Evolutionary conservation across 2,888 invertebrate genomes (phyloP), one percentile per base, ranked within the genome.

Genomic region (Drosophila macrospina): DNA sequence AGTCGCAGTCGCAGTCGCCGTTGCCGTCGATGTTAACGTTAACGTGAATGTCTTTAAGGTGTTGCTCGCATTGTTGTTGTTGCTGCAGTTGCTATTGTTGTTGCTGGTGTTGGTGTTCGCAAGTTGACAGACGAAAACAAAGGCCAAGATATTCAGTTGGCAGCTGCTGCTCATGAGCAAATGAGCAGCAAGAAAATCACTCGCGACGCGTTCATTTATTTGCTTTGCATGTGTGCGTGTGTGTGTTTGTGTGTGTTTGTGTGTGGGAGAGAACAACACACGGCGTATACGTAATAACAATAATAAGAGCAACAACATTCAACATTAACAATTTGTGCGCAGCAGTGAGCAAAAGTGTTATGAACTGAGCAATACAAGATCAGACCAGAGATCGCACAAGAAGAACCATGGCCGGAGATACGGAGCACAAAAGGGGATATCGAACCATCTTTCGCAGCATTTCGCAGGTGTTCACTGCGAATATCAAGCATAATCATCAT

Each of bases 401-500:
- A 13, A 45, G 1, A 55, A 41, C 10, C 62, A 88, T 89, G 74
- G 75, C 80, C 20, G 78, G 86, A 39, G 86, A 88, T 47, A 66
- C 76, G 16, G 87, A 76, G 47, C 78, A 79, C 20, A 81, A 81
- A 37, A 54, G 80, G 34, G 81, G 84, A 30, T 89, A 88, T 68
- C 89, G 86, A 52, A 89, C 86, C 32, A 70, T 91, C 30, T 86
- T 91, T 30, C 91, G 91, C 47, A 91, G 90, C 70, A 89, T 91
- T 67, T 91, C 91, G 3, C 90, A 91, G 39, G 90, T 89, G 36
- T 80, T 91, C 13, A 83, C 84, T 72, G 39, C 81, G 2, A 90
- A 86, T 36, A 61, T 55, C 41, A 84, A 73, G 6, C 41, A 37
- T 16, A 47, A 42, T 42, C 30, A 45, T 39, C 52, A n/a, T 50